Evolutionary conservation across 2,113 vertebrate genomes (phyloP), one percentile per base, ranked within the genome.

Genomic region (Melozone crissalis): DNA sequence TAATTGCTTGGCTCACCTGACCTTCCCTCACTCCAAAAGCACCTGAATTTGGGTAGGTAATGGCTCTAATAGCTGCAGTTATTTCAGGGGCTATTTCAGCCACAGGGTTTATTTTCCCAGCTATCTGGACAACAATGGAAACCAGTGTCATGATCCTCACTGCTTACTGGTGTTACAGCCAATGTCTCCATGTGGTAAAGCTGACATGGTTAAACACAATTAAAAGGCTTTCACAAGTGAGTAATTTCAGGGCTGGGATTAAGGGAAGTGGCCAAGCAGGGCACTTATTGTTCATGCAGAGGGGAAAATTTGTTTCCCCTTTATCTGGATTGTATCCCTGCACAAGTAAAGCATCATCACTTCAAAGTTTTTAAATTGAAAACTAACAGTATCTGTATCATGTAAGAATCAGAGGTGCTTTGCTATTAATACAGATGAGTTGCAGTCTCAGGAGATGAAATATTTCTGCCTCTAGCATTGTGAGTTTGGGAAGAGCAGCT

Each of bases 181-280:
- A 10, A 2, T 10, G 31, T 55, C 77, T 79, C 84, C 55, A 16
- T 11, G 2, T 7, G 41, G 68, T 22, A 61, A 89, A 87, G 41
- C 69, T 51, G 20, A 18, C 0, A 13, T 30, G 87, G 82, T 69
- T 71, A 66, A 91, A 87, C 33, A 74, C 72, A 90, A 92, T 92
- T 90, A 95, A 89, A 83, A 37, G 51, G 67, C 75, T 94, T 93
- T 95, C 91, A 97, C 78, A 80, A 93, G 89, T 26, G 58, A 71
- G 87, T 88, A 88, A 94, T 95, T 87, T 80, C 67, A 54, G 81
- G 84, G 63, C 71, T 91, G 59, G 75, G 68, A 93, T 94, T 91
- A 90, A 93, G 94, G 90, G 87, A 88, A 83, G 87, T 88, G 92
- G 85, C 76, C 63, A 28, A 77, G 94, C 87, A 94, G 90, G 89